Evolutionary conservation across 1,140 invertebrate species (phyloP).

Genomic region (Apis cerana): DNA sequence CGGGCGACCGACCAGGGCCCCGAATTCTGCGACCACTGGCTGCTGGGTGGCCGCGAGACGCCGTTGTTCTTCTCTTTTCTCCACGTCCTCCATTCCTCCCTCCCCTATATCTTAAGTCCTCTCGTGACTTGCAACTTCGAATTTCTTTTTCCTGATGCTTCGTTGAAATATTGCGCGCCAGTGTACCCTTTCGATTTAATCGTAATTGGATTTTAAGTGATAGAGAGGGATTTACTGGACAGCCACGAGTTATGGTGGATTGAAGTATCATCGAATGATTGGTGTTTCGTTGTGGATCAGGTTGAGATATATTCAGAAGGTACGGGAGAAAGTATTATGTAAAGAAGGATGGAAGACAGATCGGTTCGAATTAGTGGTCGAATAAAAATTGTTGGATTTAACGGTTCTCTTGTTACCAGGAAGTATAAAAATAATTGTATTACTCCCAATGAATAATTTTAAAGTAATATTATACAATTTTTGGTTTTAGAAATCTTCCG

Average conservation of each 20-base stretch:
- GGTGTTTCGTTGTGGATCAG: not conserved
- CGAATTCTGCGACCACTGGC: constrained; percentile 1
- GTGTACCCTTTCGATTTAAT: constrained; percentile 19
- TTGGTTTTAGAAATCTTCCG: too few relatives aligned
- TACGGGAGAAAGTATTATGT: not conserved
- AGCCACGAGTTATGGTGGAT: constrained; percentile 17
- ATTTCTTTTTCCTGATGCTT: constrained; percentile 23
- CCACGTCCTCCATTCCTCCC: not conserved
- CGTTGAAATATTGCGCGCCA: constrained; percentile 12
- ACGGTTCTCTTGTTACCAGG: not conserved
- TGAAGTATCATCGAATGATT: constrained; percentile 22
- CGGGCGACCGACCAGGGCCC: constrained; percentile 2
- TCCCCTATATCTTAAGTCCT: not conserved
- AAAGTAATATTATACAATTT: too few relatives aligned
- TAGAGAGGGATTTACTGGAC: constrained; percentile 13
- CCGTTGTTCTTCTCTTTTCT: constrained; percentile 17
- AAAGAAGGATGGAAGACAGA: not conserved
- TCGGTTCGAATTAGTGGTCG: not conserved
- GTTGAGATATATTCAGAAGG: not conserved
- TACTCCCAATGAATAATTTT: too few relatives aligned
- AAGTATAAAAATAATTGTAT: not conserved
- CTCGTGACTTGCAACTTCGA: constrained; percentile 30
- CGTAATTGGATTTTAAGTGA: constrained; percentile 30
- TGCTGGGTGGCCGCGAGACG: constrained; percentile 30
- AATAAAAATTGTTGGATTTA: not conserved